Conservation (phyloP, 2,113 vertebrate genomes). For the Pipa parva region DNA sequence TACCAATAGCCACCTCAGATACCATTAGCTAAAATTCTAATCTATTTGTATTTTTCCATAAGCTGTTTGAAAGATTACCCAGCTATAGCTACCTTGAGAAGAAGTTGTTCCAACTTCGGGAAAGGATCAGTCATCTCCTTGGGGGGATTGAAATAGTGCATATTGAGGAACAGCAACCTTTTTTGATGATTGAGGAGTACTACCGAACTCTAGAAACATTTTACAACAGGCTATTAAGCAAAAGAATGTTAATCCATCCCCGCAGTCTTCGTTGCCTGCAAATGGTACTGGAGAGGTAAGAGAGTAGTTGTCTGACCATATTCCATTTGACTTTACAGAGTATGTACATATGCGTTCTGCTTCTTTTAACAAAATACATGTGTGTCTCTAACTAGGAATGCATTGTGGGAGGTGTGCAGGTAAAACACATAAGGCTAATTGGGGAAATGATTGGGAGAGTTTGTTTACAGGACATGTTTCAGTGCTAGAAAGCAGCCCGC, state of each 20-base stretch:
- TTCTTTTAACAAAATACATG: too few species aligned
- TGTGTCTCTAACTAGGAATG: too few species aligned
- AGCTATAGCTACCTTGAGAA: slow-evolving; percentile 75
- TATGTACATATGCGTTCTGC: too few species aligned
- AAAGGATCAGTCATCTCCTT: slow-evolving; percentile 79
- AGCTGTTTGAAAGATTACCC: slow-evolving; percentile 72
- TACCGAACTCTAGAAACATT: slow-evolving; percentile 74
- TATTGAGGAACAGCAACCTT: slow-evolving; percentile 73
- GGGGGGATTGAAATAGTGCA: slow-evolving; percentile 81
- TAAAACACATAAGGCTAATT: too few species aligned
- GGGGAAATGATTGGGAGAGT: too few species aligned
- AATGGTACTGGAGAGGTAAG: slow-evolving; percentile 79
- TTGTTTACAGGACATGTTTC: too few species aligned
- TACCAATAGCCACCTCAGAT: too few species aligned
- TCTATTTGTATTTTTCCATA: background rate
- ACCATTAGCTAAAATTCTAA: too few species aligned
- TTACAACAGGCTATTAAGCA: slow-evolving; percentile 66
- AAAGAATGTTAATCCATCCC: slow-evolving; percentile 71
- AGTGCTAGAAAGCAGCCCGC: too few species aligned
- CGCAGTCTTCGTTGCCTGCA: slow-evolving; percentile 79
- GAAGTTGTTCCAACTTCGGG: slow-evolving; percentile 75
- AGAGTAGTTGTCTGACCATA: background rate
- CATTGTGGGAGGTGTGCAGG: too few species aligned
- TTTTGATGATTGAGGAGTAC: slow-evolving; percentile 77
- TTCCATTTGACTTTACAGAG: too few species aligned